A percentile compares a stretch with the other conserved stretches of the same genome.
Evolutionary conservation across 2,113 vertebrate genomes (phyloP).

Genomic region (Hippocampus guttulatus): DNA sequence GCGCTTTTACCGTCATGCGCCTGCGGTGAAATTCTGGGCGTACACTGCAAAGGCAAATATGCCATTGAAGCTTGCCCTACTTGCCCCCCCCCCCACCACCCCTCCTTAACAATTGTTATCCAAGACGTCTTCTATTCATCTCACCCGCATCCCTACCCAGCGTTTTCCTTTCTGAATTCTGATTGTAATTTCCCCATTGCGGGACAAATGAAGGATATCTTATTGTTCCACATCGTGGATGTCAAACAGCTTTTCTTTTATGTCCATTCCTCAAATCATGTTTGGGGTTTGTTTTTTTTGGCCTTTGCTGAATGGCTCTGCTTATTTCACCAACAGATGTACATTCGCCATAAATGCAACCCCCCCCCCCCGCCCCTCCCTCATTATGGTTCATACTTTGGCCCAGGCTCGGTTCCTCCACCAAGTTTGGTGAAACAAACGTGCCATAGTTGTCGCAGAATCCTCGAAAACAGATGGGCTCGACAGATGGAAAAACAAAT

Average conservation of each 20-base stretch:
- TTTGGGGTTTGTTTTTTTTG: background rate
- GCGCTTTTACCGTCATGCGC: background rate
- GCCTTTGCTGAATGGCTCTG: background rate
- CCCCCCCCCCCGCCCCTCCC: too few species aligned
- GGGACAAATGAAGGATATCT: too few species aligned
- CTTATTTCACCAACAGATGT: background rate
- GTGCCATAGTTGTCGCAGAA: background rate
- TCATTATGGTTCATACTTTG: background rate
- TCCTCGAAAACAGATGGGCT: constrained; percentile 3
- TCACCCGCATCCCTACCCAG: background rate
- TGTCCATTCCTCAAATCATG: background rate
- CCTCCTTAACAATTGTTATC: background rate
- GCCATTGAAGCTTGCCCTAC: background rate
- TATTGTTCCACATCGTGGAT: background rate
- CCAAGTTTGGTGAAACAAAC: constrained; percentile 5
- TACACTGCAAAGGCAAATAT: background rate
- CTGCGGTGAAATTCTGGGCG: background rate
- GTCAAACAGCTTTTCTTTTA: too few species aligned
- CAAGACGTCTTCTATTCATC: background rate
- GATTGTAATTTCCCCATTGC: too few species aligned
- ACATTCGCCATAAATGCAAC: background rate
- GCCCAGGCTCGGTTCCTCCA: background rate
- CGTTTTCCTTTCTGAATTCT: too few species aligned
- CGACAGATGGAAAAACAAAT: constrained; percentile 12
- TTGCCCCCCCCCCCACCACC: background rate